These are phyloP conservation scores for Muscicapa comitata DNA, from an alignment of 2,797 vertebrate species.

Conservation along the genomic window DNA sequence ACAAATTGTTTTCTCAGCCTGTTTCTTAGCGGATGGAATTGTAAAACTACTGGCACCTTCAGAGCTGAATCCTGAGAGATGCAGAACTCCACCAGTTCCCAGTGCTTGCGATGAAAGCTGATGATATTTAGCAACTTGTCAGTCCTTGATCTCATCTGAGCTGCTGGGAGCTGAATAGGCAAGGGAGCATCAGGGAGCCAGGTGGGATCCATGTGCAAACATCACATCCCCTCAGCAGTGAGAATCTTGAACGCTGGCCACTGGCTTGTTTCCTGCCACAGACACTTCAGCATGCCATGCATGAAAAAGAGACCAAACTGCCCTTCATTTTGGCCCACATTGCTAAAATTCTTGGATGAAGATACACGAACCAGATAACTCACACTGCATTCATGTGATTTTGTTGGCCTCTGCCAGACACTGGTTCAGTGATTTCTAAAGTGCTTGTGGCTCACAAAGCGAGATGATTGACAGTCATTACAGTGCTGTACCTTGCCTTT, in stretches of 20 bases:
- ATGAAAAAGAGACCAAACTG: background rate
- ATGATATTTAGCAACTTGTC: background rate
- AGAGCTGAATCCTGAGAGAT: background rate
- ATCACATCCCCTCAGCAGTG: background rate
- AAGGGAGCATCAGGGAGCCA: background rate
- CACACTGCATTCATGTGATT: background rate
- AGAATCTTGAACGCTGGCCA: background rate
- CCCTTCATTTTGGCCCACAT: background rate
- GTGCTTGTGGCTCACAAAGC: background rate
- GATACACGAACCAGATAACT: background rate
- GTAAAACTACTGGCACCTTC: background rate
- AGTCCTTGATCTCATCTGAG: background rate
- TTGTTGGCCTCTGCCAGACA: background rate
- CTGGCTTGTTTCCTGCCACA: background rate
- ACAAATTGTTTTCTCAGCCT: background rate
- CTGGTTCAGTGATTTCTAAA: slow-evolving; percentile 23
- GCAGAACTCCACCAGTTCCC: background rate
- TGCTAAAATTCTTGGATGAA: background rate
- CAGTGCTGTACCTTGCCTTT: background rate
- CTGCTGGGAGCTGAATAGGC: background rate
- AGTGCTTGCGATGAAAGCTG: background rate
- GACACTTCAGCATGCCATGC: background rate
- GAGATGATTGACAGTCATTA: background rate
- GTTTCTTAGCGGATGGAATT: background rate
- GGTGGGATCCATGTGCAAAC: background rate